These are phyloP conservation scores for Notothenia coriiceps DNA, from an alignment of 2,113 vertebrate species.

Conservation along the genomic window DNA sequence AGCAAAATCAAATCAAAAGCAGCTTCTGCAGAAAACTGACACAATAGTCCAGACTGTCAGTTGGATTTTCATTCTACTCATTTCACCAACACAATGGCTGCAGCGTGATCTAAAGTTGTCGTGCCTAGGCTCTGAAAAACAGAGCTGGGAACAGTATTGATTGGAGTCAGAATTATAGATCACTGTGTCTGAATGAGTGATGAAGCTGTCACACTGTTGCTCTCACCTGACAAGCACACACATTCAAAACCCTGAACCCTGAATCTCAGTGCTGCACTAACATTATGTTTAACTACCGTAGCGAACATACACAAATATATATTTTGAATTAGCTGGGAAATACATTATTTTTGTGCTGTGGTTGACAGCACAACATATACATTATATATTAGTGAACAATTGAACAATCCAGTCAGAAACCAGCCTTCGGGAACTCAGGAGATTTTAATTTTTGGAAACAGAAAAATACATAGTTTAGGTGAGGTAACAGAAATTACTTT, in stretches of 20 bases:
- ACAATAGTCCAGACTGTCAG: slow-evolving; percentile 18
- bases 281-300: slow-evolving; percentile 22
- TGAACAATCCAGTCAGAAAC: slow-evolving; percentile 6
- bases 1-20: slow-evolving; percentile 14
- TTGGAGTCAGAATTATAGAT: slow-evolving; percentile 74
- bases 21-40: slow-evolving; percentile 13
- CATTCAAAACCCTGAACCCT: slow-evolving; percentile 52
- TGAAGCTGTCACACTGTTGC: slow-evolving; percentile 67
- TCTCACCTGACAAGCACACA: slow-evolving; percentile 65
- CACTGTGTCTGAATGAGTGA: slow-evolving; percentile 74
- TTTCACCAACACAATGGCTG: slow-evolving; percentile 34
- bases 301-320: background rate
- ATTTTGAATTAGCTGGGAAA: background rate
- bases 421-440: background rate
- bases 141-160: slow-evolving; percentile 69
- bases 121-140: slow-evolving; percentile 55
- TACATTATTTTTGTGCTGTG: background rate
- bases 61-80: slow-evolving; percentile 18
- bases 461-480: background rate
- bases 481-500: background rate
- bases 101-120: slow-evolving; percentile 37
- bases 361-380: background rate
- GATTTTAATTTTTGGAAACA: background rate
- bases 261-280: slow-evolving; percentile 35
- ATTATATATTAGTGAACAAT: background rate